Conservation (phyloP, 2,797 vertebrate species). For the Tangara arthus region DNA sequence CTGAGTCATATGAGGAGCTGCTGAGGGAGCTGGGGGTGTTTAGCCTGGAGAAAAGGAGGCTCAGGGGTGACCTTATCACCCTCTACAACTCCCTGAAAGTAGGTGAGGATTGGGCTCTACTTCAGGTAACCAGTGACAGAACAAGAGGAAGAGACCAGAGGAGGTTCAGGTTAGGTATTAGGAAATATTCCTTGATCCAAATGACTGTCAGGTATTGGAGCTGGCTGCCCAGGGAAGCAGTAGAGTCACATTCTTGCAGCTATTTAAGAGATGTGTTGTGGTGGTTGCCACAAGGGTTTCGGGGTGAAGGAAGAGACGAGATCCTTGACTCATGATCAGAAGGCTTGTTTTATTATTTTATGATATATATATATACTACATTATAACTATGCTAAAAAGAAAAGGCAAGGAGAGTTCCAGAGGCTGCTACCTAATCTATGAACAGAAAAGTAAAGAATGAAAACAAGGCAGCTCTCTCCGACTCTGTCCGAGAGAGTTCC, state of each 20-base stretch:
- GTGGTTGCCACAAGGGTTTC: too few relatives aligned
- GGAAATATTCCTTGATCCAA: neutral
- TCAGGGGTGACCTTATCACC: neutral
- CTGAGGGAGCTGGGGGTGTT: neutral
- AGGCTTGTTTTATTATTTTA: too few relatives aligned
- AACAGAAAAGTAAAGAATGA: too few relatives aligned
- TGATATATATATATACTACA: too few relatives aligned
- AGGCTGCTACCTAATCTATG: too few relatives aligned
- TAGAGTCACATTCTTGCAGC: neutral
- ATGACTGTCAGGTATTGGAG: neutral
- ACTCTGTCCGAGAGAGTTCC: too few relatives aligned
- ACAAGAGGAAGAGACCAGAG: neutral
- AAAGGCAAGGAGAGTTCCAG: too few relatives aligned
- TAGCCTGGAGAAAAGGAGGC: neutral
- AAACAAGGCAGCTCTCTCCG: too few relatives aligned
- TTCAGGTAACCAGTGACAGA: accelerated
- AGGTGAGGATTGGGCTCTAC: accelerated
- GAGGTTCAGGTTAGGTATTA: neutral
- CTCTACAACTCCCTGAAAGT: neutral
- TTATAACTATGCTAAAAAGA: too few relatives aligned
- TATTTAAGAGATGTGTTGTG: neutral
- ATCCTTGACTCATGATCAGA: too few relatives aligned
- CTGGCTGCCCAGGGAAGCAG: neutral
- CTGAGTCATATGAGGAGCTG: neutral
- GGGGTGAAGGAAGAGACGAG: too few relatives aligned